phyloP scores from a whole-genome alignment of 53 echinoderm and acorn worm species.

The Astropecten irregularis region DNA sequence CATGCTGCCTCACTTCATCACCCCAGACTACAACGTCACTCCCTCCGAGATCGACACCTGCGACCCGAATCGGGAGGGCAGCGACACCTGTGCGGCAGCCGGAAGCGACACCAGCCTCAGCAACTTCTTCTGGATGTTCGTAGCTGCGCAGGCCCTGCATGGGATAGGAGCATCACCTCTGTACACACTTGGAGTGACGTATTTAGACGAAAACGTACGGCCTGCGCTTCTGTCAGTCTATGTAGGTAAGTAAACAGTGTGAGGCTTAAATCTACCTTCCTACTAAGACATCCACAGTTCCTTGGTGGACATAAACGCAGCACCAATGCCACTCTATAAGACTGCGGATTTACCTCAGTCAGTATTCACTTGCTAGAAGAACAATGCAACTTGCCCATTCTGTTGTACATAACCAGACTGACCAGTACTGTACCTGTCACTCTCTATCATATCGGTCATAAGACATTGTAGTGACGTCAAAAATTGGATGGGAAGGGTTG shows the following conservation, averaged over 20 bases:
- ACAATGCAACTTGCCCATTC: too few species aligned
- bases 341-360: too few species aligned
- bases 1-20: slow-evolving; percentile 85
- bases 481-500: too few species aligned
- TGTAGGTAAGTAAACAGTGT: slow-evolving; percentile 84
- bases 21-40: slow-evolving; percentile 62
- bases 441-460: too few species aligned
- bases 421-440: too few species aligned
- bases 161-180: slow-evolving; percentile 91
- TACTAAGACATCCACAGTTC: background rate
- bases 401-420: too few species aligned
- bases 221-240: slow-evolving; percentile 69
- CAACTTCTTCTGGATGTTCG: slow-evolving; percentile 85
- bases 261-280: too few species aligned
- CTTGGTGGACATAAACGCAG: too few species aligned
- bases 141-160: slow-evolving; percentile 84
- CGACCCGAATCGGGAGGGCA: slow-evolving; percentile 38
- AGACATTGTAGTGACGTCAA: too few species aligned
- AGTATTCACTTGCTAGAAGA: too few species aligned
- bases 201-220: slow-evolving; percentile 82
- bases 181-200: slow-evolving; percentile 83
- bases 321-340: too few species aligned
- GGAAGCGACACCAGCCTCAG: slow-evolving; percentile 61
- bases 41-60: slow-evolving; percentile 41
- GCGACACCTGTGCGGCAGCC: background rate